Percentiles rank a stretch among this genome's conserved stretches.
Conservation (phyloP, 2,888 invertebrate species). For the Drosophila nr. medialis region DNA sequence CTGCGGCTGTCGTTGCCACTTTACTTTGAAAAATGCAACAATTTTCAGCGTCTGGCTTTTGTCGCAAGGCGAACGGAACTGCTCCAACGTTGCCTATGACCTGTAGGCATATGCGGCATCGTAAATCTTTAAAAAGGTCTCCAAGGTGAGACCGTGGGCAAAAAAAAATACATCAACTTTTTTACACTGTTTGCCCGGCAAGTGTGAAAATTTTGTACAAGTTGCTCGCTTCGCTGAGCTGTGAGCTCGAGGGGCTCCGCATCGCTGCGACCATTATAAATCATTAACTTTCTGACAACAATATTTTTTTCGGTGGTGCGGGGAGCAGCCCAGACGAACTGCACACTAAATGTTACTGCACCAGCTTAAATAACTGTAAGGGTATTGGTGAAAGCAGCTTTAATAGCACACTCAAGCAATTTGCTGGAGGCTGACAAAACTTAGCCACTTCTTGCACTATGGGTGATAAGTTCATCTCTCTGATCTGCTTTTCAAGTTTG, state of each 20-base stretch:
- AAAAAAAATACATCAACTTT: slow-evolving; percentile 27
- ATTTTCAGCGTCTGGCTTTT: slow-evolving; percentile 71
- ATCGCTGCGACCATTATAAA: slow-evolving; percentile 69
- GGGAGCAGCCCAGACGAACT: slow-evolving; percentile 39
- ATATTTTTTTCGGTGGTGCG: slow-evolving; percentile 54
- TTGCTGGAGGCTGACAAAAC: slow-evolving; percentile 4
- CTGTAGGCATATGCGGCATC: slow-evolving; percentile 82
- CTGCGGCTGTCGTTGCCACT: slow-evolving; percentile 73
- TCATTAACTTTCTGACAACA: slow-evolving; percentile 81
- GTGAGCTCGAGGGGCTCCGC: slow-evolving; percentile 43
- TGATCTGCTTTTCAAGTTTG: not conserved
- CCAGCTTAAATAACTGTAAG: slow-evolving; percentile 14
- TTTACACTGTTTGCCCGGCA: slow-evolving; percentile 57
- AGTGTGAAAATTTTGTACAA: slow-evolving; percentile 81
- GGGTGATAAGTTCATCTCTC: not conserved
- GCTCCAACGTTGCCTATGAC: slow-evolving; percentile 68
- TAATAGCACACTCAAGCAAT: slow-evolving; percentile 24
- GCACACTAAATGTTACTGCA: slow-evolving; percentile 31
- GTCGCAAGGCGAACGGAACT: slow-evolving; percentile 38
- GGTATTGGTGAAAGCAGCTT: slow-evolving; percentile 18
- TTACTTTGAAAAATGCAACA: slow-evolving; percentile 79
- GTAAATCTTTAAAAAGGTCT: slow-evolving; percentile 83
- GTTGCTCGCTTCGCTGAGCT: slow-evolving; percentile 68
- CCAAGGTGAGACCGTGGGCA: slow-evolving; percentile 71
- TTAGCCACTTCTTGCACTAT: not conserved